Conservation (phyloP, 2,797 vertebrate genomes). For the Pelodytes ibericus region DNA sequence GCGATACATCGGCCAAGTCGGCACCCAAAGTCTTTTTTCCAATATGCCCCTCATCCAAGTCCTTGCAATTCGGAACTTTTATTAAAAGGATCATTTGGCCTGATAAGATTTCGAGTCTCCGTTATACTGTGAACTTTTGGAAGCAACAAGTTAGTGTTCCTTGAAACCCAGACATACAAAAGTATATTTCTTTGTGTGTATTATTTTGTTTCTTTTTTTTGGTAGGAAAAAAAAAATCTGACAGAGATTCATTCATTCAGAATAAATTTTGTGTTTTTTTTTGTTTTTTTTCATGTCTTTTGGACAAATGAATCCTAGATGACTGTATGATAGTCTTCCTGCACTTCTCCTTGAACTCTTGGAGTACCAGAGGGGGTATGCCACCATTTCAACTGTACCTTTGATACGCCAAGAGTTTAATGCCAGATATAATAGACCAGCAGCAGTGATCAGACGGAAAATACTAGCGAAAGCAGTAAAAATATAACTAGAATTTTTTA, state of each 20-base stretch:
- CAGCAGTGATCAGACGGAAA: constrained; percentile 50
- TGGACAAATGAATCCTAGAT: not conserved
- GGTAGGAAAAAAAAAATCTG: constrained; percentile 18
- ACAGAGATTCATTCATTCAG: constrained; percentile 1
- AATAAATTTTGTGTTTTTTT: not conserved
- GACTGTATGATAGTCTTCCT: constrained; percentile 44
- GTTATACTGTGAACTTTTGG: not conserved
- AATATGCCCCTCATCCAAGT: not conserved
- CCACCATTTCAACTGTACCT: too few relatives aligned
- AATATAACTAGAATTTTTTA: constrained; percentile 43
- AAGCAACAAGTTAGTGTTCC: constrained; percentile 6
- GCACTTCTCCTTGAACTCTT: constrained; percentile 33
- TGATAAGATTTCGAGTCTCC: not conserved
- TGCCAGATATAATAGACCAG: too few relatives aligned
- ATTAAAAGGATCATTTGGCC: not conserved
- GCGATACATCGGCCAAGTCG: not conserved
- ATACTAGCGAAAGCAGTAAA: constrained; percentile 37
- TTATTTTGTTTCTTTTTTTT: too few relatives aligned
- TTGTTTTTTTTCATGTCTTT: not conserved
- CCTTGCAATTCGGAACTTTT: not conserved
- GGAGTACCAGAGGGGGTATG: not conserved
- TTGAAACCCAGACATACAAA: constrained; percentile 26
- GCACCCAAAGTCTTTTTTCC: not conserved
- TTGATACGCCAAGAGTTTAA: too few relatives aligned
- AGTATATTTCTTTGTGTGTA: constrained; percentile 16